Conservation (phyloP, 1,140 invertebrate species). For the Globodera rostochiensis region DNA sequence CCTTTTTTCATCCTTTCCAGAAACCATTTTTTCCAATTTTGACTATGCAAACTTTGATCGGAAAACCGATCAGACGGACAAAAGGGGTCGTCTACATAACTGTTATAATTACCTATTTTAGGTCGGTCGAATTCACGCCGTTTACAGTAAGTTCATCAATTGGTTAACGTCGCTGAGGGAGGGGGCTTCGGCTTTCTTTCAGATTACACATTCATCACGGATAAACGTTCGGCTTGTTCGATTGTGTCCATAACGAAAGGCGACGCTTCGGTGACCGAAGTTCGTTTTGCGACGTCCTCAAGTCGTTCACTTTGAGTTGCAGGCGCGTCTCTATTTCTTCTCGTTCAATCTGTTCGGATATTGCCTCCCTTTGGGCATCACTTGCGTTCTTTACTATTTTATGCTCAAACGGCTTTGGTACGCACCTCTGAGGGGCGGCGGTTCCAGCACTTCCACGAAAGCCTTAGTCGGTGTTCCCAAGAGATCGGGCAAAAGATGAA, state of each 20-base stretch:
- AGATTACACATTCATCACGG: slow-evolving; percentile 68
- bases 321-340: slow-evolving; percentile 64
- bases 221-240: slow-evolving; percentile 56
- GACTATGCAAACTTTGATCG: too few species aligned
- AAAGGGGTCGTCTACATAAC: too few species aligned
- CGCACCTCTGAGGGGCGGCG: slow-evolving; percentile 50
- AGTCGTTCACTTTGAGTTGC: slow-evolving; percentile 19
- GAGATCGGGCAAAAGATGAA: too few species aligned
- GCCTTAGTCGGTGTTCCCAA: slow-evolving; percentile 8
- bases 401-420: slow-evolving; percentile 87
- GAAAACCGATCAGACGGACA: too few species aligned
- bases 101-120: slow-evolving; percentile 15
- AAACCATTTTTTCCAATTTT: too few species aligned
- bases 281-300: slow-evolving; percentile 1
- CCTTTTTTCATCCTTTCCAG: not conserved
- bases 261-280: slow-evolving; percentile 54
- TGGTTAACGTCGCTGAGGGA: not conserved
- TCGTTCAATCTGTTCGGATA: slow-evolving; percentile 69
- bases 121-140: slow-evolving; percentile 71
- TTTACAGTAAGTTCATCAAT: slow-evolving; percentile 66
- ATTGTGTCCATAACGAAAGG: slow-evolving; percentile 59
- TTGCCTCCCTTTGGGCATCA: slow-evolving; percentile 73
- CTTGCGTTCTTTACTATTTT: slow-evolving; percentile 84
- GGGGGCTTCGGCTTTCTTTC: not conserved
- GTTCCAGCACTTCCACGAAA: slow-evolving; percentile 20